These are phyloP conservation scores for Toxotes chatareus DNA, from an alignment of 2,113 vertebrate genomes.

Conservation along the genomic window DNA sequence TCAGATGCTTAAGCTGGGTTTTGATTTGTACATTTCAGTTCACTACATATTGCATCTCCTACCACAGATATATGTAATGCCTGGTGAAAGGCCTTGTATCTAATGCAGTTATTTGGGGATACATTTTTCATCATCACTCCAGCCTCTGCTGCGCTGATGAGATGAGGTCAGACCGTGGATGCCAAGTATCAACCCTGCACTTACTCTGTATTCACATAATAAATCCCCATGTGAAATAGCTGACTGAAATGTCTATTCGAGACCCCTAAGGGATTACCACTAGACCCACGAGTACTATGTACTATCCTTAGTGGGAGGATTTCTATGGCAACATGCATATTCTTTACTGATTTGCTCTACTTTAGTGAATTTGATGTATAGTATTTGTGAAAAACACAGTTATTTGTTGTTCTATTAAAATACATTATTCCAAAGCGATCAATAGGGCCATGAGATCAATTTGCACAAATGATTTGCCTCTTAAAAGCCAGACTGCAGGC, in stretches of 20 bases:
- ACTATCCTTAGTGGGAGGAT: constrained; percentile 1
- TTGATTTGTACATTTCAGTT: background rate
- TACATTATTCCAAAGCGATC: background rate
- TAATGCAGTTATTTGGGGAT: background rate
- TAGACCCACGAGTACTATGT: background rate
- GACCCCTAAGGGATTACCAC: background rate
- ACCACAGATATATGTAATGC: background rate
- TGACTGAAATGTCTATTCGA: constrained; percentile 6
- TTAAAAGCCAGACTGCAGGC: background rate
- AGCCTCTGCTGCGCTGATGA: constrained; percentile 1
- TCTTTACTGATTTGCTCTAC: constrained; percentile 4
- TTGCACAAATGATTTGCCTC: background rate
- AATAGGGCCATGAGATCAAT: background rate
- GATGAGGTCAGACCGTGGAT: constrained; percentile 16
- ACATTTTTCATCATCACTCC: constrained; percentile 7
- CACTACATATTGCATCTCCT: background rate
- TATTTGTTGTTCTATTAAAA: background rate
- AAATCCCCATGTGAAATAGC: constrained; percentile 12
- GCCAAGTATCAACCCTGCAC: constrained; percentile 11
- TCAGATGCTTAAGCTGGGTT: background rate
- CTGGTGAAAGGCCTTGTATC: background rate
- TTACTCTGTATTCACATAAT: constrained; percentile 3
- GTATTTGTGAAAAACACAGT: background rate
- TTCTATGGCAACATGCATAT: constrained; percentile 22
- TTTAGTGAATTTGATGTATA: background rate